Evolutionary conservation across 2,888 invertebrate genomes (phyloP), one percentile per base, ranked within the genome.

Genomic region (Hirtodrosophila trivittata): DNA sequence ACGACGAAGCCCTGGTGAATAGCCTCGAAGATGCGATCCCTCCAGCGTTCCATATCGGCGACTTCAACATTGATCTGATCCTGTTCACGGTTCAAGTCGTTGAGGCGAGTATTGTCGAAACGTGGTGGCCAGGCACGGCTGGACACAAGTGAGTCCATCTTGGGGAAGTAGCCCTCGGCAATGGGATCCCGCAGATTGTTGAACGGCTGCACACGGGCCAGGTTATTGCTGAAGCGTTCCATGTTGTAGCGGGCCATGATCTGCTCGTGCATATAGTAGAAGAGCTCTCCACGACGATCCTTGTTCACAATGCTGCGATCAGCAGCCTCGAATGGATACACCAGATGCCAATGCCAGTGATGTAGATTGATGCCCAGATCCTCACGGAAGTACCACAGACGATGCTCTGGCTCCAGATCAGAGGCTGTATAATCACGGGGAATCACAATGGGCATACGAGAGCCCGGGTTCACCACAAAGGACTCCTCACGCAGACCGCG

Each of bases 131-230:
- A 96, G 1, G 94, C 92, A 0, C 95, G 92, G 78, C 95, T 95
- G 16, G 96, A 93, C 3, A 96, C 94, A 70, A 94, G 91, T 1
- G 95, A 95, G 90, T 96, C 95, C 87, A 97, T 91, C 90, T 96
- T 97, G 3, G 96, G 95, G 92, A 96, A 97, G 90, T 97, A 97
- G 0, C 94, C 96, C 88, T 96, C 96, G 0, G 90, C 89, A 70
- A 97, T 95, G 9, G 95, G 94, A 1, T 93, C 92, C 1, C 93
- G 92, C 90, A 95, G 93, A 88, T 95, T 93, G 70, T 92, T 93
- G 73, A 92, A 93, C 0, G 94, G 93, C 18, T 91, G 91, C 1
- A 94, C 94, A 0, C 95, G 93, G 0, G 92, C 87, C 78, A 96
- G 87, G 3, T 92, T 92, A 89, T 96, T 95, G 88, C 94, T 94